phyloP scores from a whole-genome alignment of 2,888 invertebrate species.

The Apamea anceps region DNA sequence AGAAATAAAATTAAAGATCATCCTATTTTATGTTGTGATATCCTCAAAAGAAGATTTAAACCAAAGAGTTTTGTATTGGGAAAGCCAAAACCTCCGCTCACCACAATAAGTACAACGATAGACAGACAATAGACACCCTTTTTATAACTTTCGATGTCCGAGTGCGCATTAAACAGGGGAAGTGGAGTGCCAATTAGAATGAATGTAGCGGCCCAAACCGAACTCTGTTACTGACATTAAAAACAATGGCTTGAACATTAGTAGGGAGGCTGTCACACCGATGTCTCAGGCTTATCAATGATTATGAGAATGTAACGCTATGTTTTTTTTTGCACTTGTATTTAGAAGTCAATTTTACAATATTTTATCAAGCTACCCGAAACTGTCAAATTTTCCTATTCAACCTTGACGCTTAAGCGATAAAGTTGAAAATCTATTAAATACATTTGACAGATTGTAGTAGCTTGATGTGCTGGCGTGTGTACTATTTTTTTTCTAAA shows the following conservation, averaged over 20 bases:
- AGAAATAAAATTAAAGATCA: neutral
- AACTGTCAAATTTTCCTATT: too few species aligned
- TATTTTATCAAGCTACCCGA: too few species aligned
- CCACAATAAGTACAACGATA: neutral
- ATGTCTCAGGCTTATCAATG: constrained; percentile 37
- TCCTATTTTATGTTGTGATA: neutral
- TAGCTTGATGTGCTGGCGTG: too few species aligned
- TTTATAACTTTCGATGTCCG: constrained; percentile 54
- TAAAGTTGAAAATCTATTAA: too few species aligned
- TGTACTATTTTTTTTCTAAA: too few species aligned
- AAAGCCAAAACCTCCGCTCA: neutral
- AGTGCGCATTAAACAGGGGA: constrained; percentile 66
- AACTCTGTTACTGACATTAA: constrained; percentile 80
- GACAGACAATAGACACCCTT: constrained; percentile 34
- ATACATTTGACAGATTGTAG: too few species aligned
- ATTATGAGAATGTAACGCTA: neutral
- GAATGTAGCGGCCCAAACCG: constrained; percentile 77
- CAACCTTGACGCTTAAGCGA: too few species aligned
- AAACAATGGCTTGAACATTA: constrained; percentile 82
- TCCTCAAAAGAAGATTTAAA: neutral
- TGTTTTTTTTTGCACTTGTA: neutral
- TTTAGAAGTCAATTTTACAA: too few species aligned
- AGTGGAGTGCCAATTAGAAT: constrained; percentile 75
- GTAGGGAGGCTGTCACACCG: constrained; percentile 69
- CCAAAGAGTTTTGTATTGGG: neutral